These are phyloP conservation scores for Trichosurus vulpecula DNA, from an alignment of 2,797 vertebrate genomes.

Conservation along the genomic window DNA sequence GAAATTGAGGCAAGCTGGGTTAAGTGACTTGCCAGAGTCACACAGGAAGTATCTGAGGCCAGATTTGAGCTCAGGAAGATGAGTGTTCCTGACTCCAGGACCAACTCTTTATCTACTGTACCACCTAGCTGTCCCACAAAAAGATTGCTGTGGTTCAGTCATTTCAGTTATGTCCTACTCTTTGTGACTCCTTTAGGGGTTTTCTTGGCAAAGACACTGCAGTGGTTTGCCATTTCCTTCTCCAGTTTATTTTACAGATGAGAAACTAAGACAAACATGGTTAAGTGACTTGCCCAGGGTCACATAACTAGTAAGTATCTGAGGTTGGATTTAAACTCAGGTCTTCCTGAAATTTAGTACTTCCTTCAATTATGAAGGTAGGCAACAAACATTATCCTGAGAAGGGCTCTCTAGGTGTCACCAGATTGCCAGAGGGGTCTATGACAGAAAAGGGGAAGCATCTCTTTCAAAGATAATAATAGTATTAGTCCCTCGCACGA, in stretches of 20 bases:
- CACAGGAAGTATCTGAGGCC: no score
- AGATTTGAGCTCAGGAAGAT: no score
- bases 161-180: not conserved
- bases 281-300: not conserved
- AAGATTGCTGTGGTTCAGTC: not conserved
- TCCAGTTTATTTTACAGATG: no score
- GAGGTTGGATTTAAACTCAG: not conserved
- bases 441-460: not conserved
- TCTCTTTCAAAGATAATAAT: not conserved
- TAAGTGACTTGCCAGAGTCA: no score
- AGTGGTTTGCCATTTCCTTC: no score
- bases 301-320: not conserved
- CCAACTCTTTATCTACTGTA: not conserved
- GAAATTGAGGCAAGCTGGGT: not conserved
- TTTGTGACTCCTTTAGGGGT: not conserved
- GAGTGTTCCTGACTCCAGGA: no score
- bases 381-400: not conserved
- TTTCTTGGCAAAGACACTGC: no score
- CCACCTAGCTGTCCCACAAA: not conserved
- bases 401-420: not conserved
- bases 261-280: no score
- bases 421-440: not conserved
- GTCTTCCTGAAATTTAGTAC: not conserved
- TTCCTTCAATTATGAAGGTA: not conserved
- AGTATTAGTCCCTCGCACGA: not conserved